Base-by-base conservation (phyloP, 1,140 invertebrate species). In the Bombus waltoni region DNA sequence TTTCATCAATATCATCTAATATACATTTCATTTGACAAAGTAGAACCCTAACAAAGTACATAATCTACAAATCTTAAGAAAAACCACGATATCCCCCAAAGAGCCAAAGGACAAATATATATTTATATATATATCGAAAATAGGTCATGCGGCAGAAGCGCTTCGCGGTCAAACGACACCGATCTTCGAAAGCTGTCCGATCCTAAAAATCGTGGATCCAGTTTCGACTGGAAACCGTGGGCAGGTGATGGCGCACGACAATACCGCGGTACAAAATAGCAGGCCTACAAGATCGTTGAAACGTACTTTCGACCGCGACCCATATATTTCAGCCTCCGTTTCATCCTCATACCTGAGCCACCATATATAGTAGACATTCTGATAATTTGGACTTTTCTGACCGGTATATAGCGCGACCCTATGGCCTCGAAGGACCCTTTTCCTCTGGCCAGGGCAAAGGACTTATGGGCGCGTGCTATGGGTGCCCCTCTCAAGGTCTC, bases 381-480 rank as follows among this genome's bases (percentile, higher is more conserved):
- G 93, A 93, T 94, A 94, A 94, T 95, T 94, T 93, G 91, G 90
- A 90, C 76, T 88, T 76, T 18, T 57, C 53, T 28, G 65, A 90
- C 86, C 86, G 62, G 65, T 83, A 47, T 42, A 87, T 62, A 88
- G 74, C 78, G 65, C 87, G 32, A 80, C 59, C 79, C 44, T 18
- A 25, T 18, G 53, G 18, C 65, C 38, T 47, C 38, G 32, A 25
- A 38, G 35, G 38, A 59, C 72, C 53, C 40, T 38, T 70, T 66
- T 25, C 13, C 6, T 9, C 57, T 42, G 38, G 44, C 25, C 75
- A 18, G 57, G 9, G 66, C 82, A 77, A 81, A 73, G 78, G 82
- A 88, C 74, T 35, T 9, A 76, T 83, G 81, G 91, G 87, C 92
- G 92, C 93, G 93, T 93, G 93, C 93, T 90, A 68, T 44, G 35